Base-by-base conservation (phyloP, 1,140 invertebrate genomes). In the Drosophila pachea region DNA sequence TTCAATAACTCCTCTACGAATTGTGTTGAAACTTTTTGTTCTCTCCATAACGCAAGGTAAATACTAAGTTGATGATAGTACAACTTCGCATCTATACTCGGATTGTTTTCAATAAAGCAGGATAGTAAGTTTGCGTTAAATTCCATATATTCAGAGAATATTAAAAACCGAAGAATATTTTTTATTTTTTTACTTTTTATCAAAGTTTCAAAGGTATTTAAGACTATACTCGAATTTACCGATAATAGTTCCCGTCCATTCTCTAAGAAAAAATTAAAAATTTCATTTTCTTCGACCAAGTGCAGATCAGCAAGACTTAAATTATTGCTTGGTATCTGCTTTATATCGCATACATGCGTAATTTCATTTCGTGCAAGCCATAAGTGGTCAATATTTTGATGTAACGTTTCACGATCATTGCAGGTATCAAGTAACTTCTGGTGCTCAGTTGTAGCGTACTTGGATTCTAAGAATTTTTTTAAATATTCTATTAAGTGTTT, bases 401-500 rank as follows among this genome's bases (percentile, higher is more conserved):
- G 42, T 2, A 76, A 38, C 4, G 71, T 54, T 2, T 63, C 31
- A 7, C 74, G 70, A 31, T 81, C 63, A 8, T 33, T n/a, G 8
- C 79, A 84, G 12, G 36, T 81, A 45, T 72, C 33, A 43, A 68
- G 47, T 7, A 86, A 49, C 36, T 67, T 55, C 12, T 38, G 49
- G 42, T 71, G 40, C 7, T 77, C 40, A 2, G 47, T 42, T 7
- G 42, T 67, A 32, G n/a, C 0, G 7, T 47, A 8, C 7, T 67
- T 32, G n/a, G 11, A 69, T 40, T 72, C 48, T 12, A 72, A 47
- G 16, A 68, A 58, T 35, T 54, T 53, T 16, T 50, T 53, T 43
- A 86, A 43, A n/a, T 86, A 86, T 7, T 73, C 43, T 33, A 60
- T 56, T 33, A 86, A 53, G 45, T 65, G 16, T 40, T 56, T 47